These are phyloP conservation scores for Antrozous pallidus DNA, from an alignment of 2,797 vertebrate genomes.

Conservation along the genomic window DNA sequence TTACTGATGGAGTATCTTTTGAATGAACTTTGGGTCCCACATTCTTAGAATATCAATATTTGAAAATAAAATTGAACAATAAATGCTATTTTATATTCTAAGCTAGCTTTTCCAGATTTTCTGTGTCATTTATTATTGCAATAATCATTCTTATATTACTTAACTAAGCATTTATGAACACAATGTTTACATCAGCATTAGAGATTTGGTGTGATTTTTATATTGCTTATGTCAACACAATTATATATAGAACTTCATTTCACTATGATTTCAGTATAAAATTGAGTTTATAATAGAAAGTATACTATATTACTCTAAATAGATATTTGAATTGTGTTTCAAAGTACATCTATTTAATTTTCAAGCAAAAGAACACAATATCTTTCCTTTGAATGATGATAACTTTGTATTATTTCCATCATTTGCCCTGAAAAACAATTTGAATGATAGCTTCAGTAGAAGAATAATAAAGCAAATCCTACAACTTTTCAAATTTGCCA, in stretches of 20 bases:
- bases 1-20: neutral
- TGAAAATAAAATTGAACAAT: neutral
- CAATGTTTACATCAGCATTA: neutral
- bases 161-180: neutral
- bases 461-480: neutral
- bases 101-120: neutral
- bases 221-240: neutral
- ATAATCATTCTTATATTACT: neutral
- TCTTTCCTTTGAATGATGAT: neutral
- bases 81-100: neutral
- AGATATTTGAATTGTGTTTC: conserved; percentile 1
- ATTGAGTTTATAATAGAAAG: neutral
- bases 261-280: neutral
- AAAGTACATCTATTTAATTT: neutral
- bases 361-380: neutral
- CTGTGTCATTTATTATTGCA: neutral
- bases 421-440: neutral
- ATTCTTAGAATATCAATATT: neutral
- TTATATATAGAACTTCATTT: neutral
- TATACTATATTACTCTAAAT: neutral
- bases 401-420: neutral
- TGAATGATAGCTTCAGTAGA: neutral
- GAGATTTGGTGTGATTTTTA: neutral
- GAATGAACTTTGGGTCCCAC: neutral
- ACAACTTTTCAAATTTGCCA: neutral